These are phyloP conservation scores for Habropoda laboriosa DNA, from an alignment of 1,140 invertebrate species.

Conservation along the genomic window DNA sequence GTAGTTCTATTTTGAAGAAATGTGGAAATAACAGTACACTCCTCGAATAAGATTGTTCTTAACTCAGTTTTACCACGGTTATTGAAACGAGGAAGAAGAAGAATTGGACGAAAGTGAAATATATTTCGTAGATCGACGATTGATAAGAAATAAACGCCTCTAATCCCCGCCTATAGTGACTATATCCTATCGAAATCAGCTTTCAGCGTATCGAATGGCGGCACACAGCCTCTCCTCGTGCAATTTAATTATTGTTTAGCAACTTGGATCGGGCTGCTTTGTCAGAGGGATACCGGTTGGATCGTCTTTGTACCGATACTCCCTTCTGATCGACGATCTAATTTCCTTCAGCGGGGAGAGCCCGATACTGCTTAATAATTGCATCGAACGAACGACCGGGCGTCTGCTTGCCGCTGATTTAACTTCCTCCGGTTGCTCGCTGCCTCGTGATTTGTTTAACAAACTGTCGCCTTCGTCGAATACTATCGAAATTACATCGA, in stretches of 20 bases:
- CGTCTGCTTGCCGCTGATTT: constrained; percentile 12
- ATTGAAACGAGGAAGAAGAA: too few relatives aligned
- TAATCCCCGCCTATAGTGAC: too few relatives aligned
- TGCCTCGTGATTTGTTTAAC: constrained; percentile 24
- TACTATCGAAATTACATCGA: constrained; percentile 8
- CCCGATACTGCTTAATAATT: constrained; percentile 41
- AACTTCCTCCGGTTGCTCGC: constrained; percentile 1
- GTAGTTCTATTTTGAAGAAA: too few relatives aligned
- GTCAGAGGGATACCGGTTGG: constrained; percentile 15
- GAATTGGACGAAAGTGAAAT: too few relatives aligned
- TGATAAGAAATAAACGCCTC: too few relatives aligned
- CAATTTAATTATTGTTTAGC: constrained; percentile 54
- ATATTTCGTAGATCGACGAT: neutral
- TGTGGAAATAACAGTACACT: too few relatives aligned
- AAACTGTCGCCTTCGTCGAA: neutral
- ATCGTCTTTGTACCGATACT: constrained; percentile 1
- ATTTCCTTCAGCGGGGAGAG: constrained; percentile 33
- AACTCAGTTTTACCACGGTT: too few relatives aligned
- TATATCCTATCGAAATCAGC: constrained; percentile 11
- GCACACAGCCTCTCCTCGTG: neutral
- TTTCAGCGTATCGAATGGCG: constrained; percentile 1
- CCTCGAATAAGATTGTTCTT: too few relatives aligned
- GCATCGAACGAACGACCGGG: neutral
- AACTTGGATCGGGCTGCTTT: constrained; percentile 44
- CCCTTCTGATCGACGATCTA: constrained; percentile 40